A percentile compares a stretch with the other conserved stretches of the same genome.
Evolutionary conservation across 2,888 invertebrate species (phyloP).

Genomic region (Mellilla xanthometata): DNA sequence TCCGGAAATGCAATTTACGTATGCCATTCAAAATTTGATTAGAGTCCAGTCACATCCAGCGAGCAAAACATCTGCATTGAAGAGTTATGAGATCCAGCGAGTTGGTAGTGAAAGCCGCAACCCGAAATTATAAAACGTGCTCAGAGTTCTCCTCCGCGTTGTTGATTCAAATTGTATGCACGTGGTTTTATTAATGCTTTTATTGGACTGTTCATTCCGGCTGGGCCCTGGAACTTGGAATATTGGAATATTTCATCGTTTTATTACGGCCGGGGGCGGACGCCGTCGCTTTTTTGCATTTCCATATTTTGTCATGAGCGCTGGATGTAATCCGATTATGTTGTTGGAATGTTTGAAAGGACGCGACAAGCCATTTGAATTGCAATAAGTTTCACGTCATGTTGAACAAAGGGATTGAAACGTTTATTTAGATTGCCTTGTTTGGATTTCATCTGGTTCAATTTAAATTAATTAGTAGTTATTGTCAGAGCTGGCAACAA

Average conservation of each 20-base stretch:
- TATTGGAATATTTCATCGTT: slow-evolving; percentile 39
- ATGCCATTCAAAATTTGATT: slow-evolving; percentile 29
- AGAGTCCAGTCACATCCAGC: slow-evolving; percentile 35
- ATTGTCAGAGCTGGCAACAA: background rate
- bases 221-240: slow-evolving; percentile 35
- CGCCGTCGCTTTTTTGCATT: slow-evolving; percentile 17
- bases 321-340: slow-evolving; percentile 17
- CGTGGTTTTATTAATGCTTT: slow-evolving; percentile 50
- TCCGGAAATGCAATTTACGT: slow-evolving; percentile 19
- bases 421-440: background rate
- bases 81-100: slow-evolving; percentile 63
- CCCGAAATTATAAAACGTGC: slow-evolving; percentile 62
- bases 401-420: slow-evolving; percentile 1
- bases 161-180: slow-evolving; percentile 56
- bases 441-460: background rate
- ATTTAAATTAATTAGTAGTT: background rate
- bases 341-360: slow-evolving; percentile 16
- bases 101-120: slow-evolving; percentile 49
- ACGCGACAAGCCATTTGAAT: slow-evolving; percentile 15
- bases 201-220: slow-evolving; percentile 47
- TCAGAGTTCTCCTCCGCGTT: slow-evolving; percentile 45
- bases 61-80: slow-evolving; percentile 40
- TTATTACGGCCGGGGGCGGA: slow-evolving; percentile 25
- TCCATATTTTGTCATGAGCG: slow-evolving; percentile 22
- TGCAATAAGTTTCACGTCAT: slow-evolving; percentile 8